Percentiles rank a stretch among this genome's conserved stretches.
phyloP scores from a whole-genome alignment of 37 sponge, comb jelly and placozoan genomes.

The Petrosia ficiformis region DNA sequence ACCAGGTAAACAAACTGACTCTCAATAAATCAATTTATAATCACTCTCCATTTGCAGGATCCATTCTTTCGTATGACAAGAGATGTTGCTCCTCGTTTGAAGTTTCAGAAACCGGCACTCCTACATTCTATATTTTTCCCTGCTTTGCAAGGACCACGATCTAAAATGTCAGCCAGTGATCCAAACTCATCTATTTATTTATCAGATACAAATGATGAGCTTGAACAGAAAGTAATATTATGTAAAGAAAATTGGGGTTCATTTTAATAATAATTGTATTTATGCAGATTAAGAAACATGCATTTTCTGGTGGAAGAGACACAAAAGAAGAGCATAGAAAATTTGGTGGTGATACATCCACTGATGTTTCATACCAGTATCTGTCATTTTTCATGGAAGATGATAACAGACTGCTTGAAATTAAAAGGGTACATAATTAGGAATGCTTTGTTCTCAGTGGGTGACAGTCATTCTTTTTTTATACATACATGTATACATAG shows the following conservation, averaged over 20 bases:
- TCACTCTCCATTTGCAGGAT: conserved; percentile 76
- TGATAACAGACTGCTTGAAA: conserved; percentile 52
- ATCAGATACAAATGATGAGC: conserved; percentile 74
- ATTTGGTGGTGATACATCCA: conserved; percentile 72
- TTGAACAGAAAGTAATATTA: conserved; percentile 95
- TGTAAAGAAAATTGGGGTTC: too few species aligned
- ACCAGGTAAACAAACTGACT: conserved; percentile 93
- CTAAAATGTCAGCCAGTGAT: too few species aligned
- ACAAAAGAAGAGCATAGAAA: conserved; percentile 86
- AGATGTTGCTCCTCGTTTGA: conserved; percentile 96
- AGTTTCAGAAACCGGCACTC: conserved; percentile 89
- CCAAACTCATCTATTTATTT: conserved; percentile 93
- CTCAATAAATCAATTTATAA: too few species aligned
- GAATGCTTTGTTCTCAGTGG: too few species aligned
- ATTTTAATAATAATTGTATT: neutral
- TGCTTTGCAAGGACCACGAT: conserved; percentile 94
- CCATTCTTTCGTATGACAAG: conserved; percentile 99
- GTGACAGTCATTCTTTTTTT: neutral
- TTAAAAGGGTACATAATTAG: conserved; percentile 58
- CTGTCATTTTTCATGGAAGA: conserved; percentile 84
- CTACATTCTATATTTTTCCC: conserved; percentile 97
- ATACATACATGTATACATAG: conserved; percentile 20
- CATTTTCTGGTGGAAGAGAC: conserved; percentile 85
- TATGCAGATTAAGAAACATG: conserved; percentile 78
- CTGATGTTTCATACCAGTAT: conserved; percentile 89